Evolutionary conservation across 2,888 invertebrate genomes (phyloP).

Genomic region (Zele albiditarsus): DNA sequence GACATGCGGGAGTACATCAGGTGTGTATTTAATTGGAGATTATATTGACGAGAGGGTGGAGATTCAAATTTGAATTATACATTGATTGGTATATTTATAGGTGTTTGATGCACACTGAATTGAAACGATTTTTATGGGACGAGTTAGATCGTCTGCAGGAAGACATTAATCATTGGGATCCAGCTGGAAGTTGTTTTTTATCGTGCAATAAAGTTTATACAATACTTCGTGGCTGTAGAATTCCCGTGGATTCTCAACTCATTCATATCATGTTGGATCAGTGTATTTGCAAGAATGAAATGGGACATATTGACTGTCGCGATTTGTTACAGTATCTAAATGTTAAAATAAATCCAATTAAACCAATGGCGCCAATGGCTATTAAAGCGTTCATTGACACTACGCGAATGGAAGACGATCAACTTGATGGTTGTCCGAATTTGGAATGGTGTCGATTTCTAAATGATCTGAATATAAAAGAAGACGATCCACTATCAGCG

Average conservation of each 20-base stretch:
- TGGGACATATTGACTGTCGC: constrained; percentile 79
- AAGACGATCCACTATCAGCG: constrained; percentile 51
- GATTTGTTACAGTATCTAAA: constrained; percentile 84
- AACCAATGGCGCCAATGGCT: constrained; percentile 73
- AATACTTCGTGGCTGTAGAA: constrained; percentile 79
- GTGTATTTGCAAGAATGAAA: constrained; percentile 80
- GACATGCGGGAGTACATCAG: constrained; percentile 65
- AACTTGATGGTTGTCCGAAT: constrained; percentile 65
- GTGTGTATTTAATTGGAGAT: constrained; percentile 49
- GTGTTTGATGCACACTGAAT: constrained; percentile 81
- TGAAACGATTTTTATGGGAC: constrained; percentile 84
- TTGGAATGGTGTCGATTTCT: constrained; percentile 75
- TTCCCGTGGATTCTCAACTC: constrained; percentile 81
- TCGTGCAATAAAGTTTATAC: constrained; percentile 77
- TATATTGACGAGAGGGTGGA: constrained; percentile 21
- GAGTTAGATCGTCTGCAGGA: constrained; percentile 78
- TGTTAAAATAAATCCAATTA: constrained; percentile 76
- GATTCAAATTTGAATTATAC: constrained; percentile 15
- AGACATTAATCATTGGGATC: constrained; percentile 77
- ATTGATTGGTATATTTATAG: constrained; percentile 67
- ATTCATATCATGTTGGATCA: constrained; percentile 81
- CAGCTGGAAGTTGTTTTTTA: constrained; percentile 76
- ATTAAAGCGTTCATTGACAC: constrained; percentile 73
- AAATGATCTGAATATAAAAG: constrained; percentile 72
- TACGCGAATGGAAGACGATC: constrained; percentile 71